Evolutionary conservation across 2,888 invertebrate species (phyloP).

Genomic region (Zygaena filipendulae): DNA sequence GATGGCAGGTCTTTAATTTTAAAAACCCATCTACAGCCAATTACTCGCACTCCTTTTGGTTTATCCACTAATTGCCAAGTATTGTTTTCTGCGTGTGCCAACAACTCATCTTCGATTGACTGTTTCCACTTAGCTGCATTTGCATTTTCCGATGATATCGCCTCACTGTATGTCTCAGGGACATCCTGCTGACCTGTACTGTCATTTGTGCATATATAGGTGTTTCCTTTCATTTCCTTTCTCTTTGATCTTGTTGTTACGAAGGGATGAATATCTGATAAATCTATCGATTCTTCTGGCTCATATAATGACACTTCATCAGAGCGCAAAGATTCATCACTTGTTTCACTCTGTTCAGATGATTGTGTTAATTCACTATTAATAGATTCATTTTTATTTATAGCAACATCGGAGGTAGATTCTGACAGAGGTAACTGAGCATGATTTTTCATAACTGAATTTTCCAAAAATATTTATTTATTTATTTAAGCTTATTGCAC

Average conservation of each 20-base stretch:
- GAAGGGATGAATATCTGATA: not conserved
- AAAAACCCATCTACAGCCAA: slow-evolving; percentile 15
- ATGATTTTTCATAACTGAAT: slow-evolving; percentile 12
- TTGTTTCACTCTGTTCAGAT: slow-evolving; percentile 1
- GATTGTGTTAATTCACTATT: slow-evolving; percentile 9
- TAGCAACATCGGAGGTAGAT: slow-evolving; percentile 8
- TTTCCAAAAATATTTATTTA: slow-evolving; percentile 3
- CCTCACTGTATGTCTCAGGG: slow-evolving; percentile 13
- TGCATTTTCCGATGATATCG: slow-evolving; percentile 13
- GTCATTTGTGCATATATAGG: slow-evolving; percentile 16
- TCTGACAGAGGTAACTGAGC: slow-evolving; percentile 9
- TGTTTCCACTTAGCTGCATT: slow-evolving; percentile 10
- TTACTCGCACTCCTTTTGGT: slow-evolving; percentile 6
- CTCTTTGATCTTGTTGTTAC: slow-evolving; percentile 3
- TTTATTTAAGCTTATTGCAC: no score
- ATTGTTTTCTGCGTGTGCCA: slow-evolving; percentile 10
- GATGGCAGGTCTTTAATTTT: slow-evolving; percentile 12
- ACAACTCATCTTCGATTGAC: slow-evolving; percentile 10
- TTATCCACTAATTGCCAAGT: slow-evolving; percentile 16
- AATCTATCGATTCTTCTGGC: not conserved
- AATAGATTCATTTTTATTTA: not conserved
- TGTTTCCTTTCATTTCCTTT: slow-evolving; percentile 4
- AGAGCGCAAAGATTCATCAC: not conserved
- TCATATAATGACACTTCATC: not conserved
- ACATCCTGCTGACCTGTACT: slow-evolving; percentile 13